Conservation (phyloP, 2,797 vertebrate species). For the Phataginus tetradactyla region DNA sequence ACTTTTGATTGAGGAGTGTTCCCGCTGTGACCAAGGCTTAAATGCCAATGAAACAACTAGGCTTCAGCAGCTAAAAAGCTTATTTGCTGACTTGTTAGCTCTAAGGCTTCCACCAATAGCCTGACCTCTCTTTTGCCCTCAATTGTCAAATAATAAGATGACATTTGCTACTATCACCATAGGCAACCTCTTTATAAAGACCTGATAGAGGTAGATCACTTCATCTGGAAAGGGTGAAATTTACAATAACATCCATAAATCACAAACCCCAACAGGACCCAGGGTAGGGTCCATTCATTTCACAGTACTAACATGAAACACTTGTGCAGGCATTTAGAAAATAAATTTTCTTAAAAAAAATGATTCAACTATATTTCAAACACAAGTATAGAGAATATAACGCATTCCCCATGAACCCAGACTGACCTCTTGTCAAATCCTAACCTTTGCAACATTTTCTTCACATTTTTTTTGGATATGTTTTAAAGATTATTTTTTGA, state of each 20-base stretch:
- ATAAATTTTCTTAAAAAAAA: constrained; percentile 33
- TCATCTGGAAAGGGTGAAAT: constrained; percentile 41
- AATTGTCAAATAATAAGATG: background rate
- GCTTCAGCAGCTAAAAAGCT: background rate
- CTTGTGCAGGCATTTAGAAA: constrained; percentile 9
- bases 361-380: constrained; percentile 44
- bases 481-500: background rate
- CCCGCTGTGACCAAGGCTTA: background rate
- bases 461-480: background rate
- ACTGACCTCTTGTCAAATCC: background rate
- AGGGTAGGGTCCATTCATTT: background rate
- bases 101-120: background rate
- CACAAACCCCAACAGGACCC: constrained; percentile 37
- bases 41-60: background rate
- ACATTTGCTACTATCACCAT: background rate
- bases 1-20: background rate
- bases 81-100: background rate
- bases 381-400: background rate
- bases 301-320: constrained; percentile 53
- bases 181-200: constrained; percentile 43
- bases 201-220: background rate
- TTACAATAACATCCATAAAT: constrained; percentile 49
- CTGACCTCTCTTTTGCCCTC: constrained; percentile 32
- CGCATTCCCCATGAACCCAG: background rate
- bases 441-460: constrained; percentile 34